Base-by-base conservation (phyloP, 2,888 invertebrate genomes). In the Harpalus rufipes region DNA sequence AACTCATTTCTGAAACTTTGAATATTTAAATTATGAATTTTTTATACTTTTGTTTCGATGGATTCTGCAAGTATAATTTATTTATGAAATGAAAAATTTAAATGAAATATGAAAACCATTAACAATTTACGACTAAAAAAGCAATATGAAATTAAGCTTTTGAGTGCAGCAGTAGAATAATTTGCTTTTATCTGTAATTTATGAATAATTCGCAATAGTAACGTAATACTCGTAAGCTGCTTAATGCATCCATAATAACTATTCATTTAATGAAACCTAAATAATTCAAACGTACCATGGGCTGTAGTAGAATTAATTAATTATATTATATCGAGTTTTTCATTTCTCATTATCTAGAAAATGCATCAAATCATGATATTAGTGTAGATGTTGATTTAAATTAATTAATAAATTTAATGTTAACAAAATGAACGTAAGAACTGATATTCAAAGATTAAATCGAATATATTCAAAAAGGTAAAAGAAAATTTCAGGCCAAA, bases 51-150 rank as follows among this genome's bases (percentile, higher is more conserved):
- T 51, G 12, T 51, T 51, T 12, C 44, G 10, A 51, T 10, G 44
- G 10, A 51, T 51, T 51, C 44, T 51, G 12, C 8, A 51, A 51
- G 44, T 12, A 51, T 51, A 51, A 51, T 51, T 51, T 51, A 51
- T 51, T 51, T 51, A 51, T 51, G 44, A 51, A 51, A 51, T 51
- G 44, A 51, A 51, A 51, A 51, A 51, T 51, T 51, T 51, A 51
- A 51, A 51, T 51, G 44, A 51, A 51, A 51, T 51, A 10, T 51
- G 44, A 51, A 12, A 51, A 32, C 10, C 44, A 51, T 51, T 51
- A 51, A 51, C 12, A 51, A 51, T 51, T 51, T 51, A 10, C 12
- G 44, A 51, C 5, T 51, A 51, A 51, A 51, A 51, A 51, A 51
- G 10, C 44, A 51, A 51, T 10, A 51, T 51, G 6, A 51, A 8